A percentile compares a stretch with the other conserved stretches of the same genome.
These are phyloP conservation scores for Pseudolycoriella hygida DNA, from an alignment of 2,888 invertebrate genomes.

Conservation along the genomic window DNA sequence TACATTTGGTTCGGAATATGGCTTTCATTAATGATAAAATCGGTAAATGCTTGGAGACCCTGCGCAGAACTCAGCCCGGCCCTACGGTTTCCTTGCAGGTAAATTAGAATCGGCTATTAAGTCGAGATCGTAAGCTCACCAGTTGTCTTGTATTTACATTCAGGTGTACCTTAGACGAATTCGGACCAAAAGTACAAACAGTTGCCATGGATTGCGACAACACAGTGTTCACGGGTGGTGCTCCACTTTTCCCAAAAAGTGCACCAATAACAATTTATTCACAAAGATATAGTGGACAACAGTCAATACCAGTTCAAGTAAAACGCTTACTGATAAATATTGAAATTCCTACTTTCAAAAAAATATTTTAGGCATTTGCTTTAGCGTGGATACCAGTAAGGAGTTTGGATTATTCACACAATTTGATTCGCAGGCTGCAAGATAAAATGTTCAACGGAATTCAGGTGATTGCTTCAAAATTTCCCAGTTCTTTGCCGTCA, in stretches of 20 bases:
- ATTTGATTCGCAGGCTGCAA: constrained; percentile 59
- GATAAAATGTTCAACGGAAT: constrained; percentile 54
- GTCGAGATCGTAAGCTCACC: constrained; percentile 16
- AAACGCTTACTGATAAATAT: constrained; percentile 7
- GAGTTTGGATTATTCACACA: constrained; percentile 65
- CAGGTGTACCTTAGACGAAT: constrained; percentile 33
- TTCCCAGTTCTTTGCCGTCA: neutral
- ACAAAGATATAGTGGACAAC: constrained; percentile 64
- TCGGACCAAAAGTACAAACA: constrained; percentile 33
- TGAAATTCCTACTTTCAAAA: neutral
- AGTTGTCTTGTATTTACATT: constrained; percentile 4
- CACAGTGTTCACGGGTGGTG: constrained; percentile 63
- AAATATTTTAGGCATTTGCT: constrained; percentile 38
- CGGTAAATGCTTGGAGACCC: constrained; percentile 38
- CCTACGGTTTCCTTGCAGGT: constrained; percentile 55
- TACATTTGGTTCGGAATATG: neutral
- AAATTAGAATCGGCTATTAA: constrained; percentile 17
- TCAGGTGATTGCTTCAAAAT: constrained; percentile 18
- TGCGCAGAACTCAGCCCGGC: constrained; percentile 62
- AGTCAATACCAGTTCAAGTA: constrained; percentile 61
- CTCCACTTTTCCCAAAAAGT: constrained; percentile 55
- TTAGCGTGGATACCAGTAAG: constrained; percentile 54
- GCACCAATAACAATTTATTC: constrained; percentile 66
- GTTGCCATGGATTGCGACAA: constrained; percentile 69
- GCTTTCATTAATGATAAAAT: neutral